Percentiles rank a stretch among this genome's conserved stretches.
These are phyloP conservation scores for Neomonachus schauinslandi DNA, from an alignment of 2,113 vertebrate genomes.

Conservation along the genomic window DNA sequence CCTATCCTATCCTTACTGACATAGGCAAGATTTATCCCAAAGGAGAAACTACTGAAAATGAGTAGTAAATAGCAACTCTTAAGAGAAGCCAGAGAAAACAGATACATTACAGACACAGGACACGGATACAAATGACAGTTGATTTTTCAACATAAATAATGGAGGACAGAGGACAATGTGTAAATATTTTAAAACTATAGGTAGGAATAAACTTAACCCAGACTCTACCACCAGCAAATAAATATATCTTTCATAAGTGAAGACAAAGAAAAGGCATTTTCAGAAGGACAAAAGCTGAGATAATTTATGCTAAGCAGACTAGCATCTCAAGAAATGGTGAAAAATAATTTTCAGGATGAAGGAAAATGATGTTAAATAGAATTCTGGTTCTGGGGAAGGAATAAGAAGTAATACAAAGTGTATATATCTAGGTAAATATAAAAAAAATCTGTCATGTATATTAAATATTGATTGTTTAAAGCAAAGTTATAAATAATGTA, in stretches of 20 bases:
- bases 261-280: background rate
- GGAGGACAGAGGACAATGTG: background rate
- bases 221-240: background rate
- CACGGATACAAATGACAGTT: background rate
- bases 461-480: background rate
- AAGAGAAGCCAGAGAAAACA: background rate
- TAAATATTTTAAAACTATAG: background rate
- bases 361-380: background rate
- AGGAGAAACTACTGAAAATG: slow-evolving; percentile 7
- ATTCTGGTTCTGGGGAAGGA: background rate
- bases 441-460: background rate
- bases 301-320: background rate
- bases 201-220: background rate
- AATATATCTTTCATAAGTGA: background rate
- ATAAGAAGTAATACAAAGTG: background rate
- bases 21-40: background rate
- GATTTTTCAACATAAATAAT: background rate
- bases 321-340: background rate
- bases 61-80: background rate
- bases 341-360: slow-evolving; percentile 8
- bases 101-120: background rate
- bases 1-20: background rate
- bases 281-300: background rate
- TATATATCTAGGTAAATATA: background rate
- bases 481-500: background rate